phyloP scores from a whole-genome alignment of 2,797 vertebrate genomes.

The Phataginus tetradactyla region DNA sequence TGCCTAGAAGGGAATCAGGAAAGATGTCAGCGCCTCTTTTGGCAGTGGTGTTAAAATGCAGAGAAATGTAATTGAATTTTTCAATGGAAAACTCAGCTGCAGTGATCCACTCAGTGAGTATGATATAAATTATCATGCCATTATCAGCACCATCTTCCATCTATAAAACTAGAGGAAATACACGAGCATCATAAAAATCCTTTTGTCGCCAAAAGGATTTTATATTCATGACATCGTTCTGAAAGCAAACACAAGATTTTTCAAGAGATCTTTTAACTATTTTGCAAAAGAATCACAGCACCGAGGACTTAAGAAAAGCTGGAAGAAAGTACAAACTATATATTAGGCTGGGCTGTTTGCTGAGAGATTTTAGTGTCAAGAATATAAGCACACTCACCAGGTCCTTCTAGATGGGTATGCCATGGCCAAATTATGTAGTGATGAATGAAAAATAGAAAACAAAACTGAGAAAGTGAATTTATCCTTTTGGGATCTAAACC shows the following conservation, averaged over 20 bases:
- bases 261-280: conserved; percentile 53
- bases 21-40: conserved; percentile 52
- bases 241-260: conserved; percentile 67
- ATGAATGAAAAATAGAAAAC: conserved; percentile 29
- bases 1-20: conserved; percentile 25
- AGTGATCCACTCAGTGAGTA: conserved; percentile 52
- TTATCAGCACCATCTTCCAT: conserved; percentile 69
- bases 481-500: neutral
- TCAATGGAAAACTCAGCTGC: conserved; percentile 53
- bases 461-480: conserved; percentile 21
- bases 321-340: conserved; percentile 11
- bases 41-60: conserved; percentile 24
- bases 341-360: conserved; percentile 33
- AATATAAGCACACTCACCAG: neutral
- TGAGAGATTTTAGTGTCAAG: conserved; percentile 10
- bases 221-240: conserved; percentile 55
- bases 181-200: conserved; percentile 56
- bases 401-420: conserved; percentile 1
- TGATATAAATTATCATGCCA: conserved; percentile 67
- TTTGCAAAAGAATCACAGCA: conserved; percentile 49
- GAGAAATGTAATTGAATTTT: conserved; percentile 62
- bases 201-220: conserved; percentile 56
- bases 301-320: neutral
- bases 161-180: conserved; percentile 68
- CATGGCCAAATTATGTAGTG: neutral